A percentile compares a stretch with the other conserved stretches of the same genome.
These are phyloP conservation scores for Drosophila yooni DNA, from an alignment of 2,888 invertebrate genomes.

Conservation along the genomic window DNA sequence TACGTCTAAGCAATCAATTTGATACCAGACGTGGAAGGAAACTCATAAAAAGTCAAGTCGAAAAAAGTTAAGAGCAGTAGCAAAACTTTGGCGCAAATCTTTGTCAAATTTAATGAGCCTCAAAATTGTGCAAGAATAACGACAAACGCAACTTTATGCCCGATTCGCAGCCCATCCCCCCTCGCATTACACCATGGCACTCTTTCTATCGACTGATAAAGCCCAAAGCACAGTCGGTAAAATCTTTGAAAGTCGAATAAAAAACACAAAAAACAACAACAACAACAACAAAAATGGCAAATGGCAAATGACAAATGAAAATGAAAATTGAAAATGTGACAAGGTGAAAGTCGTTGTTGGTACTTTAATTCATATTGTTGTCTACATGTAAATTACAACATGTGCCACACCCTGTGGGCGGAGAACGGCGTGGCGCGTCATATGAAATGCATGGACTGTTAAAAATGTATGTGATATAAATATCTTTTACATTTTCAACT, in stretches of 20 bases:
- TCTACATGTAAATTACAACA: conserved; percentile 75
- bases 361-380: conserved; percentile 49
- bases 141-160: conserved; percentile 22
- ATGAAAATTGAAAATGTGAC: conserved; percentile 77
- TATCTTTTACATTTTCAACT: conserved; percentile 39
- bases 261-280: not conserved
- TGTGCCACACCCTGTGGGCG: conserved; percentile 47
- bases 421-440: conserved; percentile 28
- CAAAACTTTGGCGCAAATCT: conserved; percentile 69
- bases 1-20: conserved; percentile 65
- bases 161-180: not conserved
- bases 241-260: conserved; percentile 51
- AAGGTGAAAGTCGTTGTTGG: conserved; percentile 61
- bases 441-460: conserved; percentile 78
- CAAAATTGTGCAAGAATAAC: conserved; percentile 61
- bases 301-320: conserved; percentile 41
- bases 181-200: not conserved
- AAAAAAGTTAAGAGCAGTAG: conserved; percentile 52
- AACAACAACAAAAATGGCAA: conserved; percentile 4
- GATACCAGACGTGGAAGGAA: conserved; percentile 56
- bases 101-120: conserved; percentile 79
- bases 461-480: conserved; percentile 69
- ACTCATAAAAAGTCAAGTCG: conserved; percentile 61
- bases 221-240: conserved; percentile 61
- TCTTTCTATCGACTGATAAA: conserved; percentile 27